Conservation (phyloP, 2,113 vertebrate species). For the Notechis scutatus region DNA sequence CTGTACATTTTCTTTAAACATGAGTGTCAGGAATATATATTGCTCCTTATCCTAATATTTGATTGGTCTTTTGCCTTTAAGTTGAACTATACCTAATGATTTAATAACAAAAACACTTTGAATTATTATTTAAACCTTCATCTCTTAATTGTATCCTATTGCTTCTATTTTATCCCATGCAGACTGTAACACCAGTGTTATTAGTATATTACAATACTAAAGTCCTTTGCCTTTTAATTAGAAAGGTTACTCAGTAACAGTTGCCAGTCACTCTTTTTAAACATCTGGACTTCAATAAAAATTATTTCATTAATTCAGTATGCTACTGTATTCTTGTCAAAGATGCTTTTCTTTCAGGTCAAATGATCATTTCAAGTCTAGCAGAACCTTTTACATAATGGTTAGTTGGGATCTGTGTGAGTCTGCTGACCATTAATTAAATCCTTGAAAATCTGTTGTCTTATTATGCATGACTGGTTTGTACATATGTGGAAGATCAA, state of each 20-base stretch:
- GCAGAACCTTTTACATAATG: not conserved
- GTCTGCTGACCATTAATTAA: not conserved
- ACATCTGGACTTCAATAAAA: not conserved
- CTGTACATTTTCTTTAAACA: not conserved
- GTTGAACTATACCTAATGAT: not conserved
- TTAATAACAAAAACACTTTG: not conserved
- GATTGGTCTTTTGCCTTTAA: not conserved
- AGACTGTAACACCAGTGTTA: not conserved
- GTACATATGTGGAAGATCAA: conserved; percentile 4
- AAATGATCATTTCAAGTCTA: too few relatives aligned
- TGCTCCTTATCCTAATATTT: not conserved
- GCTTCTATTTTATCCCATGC: not conserved
- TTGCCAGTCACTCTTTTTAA: not conserved
- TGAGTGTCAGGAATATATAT: not conserved
- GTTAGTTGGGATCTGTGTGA: not conserved
- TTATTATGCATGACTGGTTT: not conserved
- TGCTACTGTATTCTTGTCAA: not conserved
- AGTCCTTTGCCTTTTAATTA: not conserved
- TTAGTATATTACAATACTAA: not conserved
- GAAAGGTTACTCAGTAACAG: not conserved
- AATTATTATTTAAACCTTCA: not conserved
- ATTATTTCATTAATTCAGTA: not conserved
- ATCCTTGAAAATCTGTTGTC: not conserved
- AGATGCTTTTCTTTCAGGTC: not conserved
- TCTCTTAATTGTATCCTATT: not conserved